Base-by-base conservation (phyloP, 2,113 vertebrate genomes). In the Girardinichthys multiradiatus region DNA sequence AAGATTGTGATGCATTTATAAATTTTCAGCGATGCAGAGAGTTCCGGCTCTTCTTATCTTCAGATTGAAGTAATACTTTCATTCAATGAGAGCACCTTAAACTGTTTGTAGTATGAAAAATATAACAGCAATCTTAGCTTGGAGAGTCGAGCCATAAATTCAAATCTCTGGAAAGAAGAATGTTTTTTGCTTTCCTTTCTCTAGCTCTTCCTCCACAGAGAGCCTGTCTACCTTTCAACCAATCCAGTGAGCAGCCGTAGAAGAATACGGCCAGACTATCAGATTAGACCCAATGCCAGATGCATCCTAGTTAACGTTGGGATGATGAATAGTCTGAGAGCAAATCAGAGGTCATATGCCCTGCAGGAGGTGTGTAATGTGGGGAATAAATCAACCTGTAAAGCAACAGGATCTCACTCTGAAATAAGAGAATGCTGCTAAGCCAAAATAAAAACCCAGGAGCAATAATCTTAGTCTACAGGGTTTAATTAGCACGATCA, bases 341-440 rank as follows among this genome's bases (percentile, higher is more conserved):
- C 84, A 83, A 76, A 87, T 80, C 77, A 42, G 84, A 83, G 87
- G 79, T 83, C 75, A 82, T 76, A 71, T 33, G 71, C 87, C 62
- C 79, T 30, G 74, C 59, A 35, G 80, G 83, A 66, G 70, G 60
- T 0, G 33, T 66, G 57, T 84, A 83, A 86, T 65, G 24, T 74
- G 68, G 72, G 62, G 77, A 70, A 77, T 80, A 57, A 86, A 80
- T 86, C 82, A 77, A 80, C 64, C 45, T 64, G 68, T 4, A 14
- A 71, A 80, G 75, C 57, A 58, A 28, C 26, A 58, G 9, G 27
- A 58, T 58, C 13, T 58, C 26, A 58, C 26, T 27, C 42, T 45
- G 42, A 14, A 17, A 45, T 14, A 45, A 17, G 14, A 45, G 42
- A 45, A 19, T 45, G 17, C 6, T 7, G 17, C 42, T 17, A 19